Evolutionary conservation across 2,888 invertebrate genomes (phyloP).

Genomic region (Malachius bipustulatus): DNA sequence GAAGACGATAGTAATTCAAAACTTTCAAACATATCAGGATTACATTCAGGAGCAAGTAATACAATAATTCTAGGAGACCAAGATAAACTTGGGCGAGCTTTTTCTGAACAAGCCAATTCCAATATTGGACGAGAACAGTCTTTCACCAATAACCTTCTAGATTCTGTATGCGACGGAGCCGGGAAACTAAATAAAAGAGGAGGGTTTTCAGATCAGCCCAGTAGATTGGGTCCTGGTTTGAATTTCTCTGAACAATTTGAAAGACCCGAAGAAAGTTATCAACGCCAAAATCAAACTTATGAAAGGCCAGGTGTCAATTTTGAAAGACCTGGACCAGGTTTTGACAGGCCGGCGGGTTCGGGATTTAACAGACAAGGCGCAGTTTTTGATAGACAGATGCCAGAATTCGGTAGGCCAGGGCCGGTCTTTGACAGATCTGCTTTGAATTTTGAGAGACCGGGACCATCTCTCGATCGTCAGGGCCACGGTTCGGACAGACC

Average conservation of each 20-base stretch:
- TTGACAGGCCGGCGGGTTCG: constrained; percentile 1
- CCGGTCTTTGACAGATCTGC: background rate
- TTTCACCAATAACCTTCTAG: too few relatives aligned
- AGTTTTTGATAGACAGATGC: background rate
- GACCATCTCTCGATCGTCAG: background rate
- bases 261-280: background rate
- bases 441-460: background rate
- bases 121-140: too few relatives aligned
- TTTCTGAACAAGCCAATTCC: too few relatives aligned
- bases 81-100: too few relatives aligned
- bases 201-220: too few relatives aligned
- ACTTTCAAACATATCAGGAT: background rate
- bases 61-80: background rate
- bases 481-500: background rate
- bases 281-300: background rate
- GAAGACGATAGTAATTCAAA: background rate
- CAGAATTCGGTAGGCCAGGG: background rate
- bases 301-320: background rate
- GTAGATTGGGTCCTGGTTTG: too few relatives aligned
- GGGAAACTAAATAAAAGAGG: too few relatives aligned
- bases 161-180: too few relatives aligned
- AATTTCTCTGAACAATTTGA: constrained; percentile 1
- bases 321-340: background rate
- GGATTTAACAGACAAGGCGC: constrained; percentile 2
- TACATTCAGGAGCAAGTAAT: background rate